Percentiles rank a stretch among this genome's conserved stretches.
Conservation (phyloP, 1,140 invertebrate genomes). For the Helicoverpa armigera region DNA sequence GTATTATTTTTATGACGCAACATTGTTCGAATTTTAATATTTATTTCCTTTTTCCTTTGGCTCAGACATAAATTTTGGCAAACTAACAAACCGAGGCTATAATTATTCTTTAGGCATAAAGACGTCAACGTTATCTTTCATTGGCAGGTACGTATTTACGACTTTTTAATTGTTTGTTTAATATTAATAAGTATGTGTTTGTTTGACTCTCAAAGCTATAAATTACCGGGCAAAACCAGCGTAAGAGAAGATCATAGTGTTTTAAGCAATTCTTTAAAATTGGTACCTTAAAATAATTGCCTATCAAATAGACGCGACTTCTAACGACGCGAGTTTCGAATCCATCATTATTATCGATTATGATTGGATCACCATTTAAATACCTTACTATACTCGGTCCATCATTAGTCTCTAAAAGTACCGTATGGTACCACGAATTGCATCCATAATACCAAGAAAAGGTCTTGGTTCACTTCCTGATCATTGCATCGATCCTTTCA, state of each 20-base stretch:
- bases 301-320: too few relatives aligned
- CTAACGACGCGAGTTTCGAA: neutral
- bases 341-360: neutral
- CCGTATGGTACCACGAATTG: conserved; percentile 7
- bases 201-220: too few relatives aligned
- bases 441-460: conserved; percentile 48
- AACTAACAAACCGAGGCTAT: conserved; percentile 43
- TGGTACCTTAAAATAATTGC: too few relatives aligned
- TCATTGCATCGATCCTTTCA: conserved; percentile 63
- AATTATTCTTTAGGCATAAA: conserved; percentile 38
- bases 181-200: neutral
- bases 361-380: neutral
- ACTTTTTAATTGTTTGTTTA: conserved; percentile 13
- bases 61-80: conserved; percentile 34
- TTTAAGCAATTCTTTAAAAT: too few relatives aligned
- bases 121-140: conserved; percentile 28
- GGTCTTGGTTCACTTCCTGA: conserved; percentile 50
- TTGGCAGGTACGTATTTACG: neutral
- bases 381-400: neutral
- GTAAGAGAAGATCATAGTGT: too few relatives aligned
- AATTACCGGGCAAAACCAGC: too few relatives aligned
- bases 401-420: conserved; percentile 19
- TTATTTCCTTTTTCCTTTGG: conserved; percentile 36
- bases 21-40: conserved; percentile 22
- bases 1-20: conserved; percentile 33